phyloP scores from a whole-genome alignment of 2,113 vertebrate genomes.

The Numida meleagris region DNA sequence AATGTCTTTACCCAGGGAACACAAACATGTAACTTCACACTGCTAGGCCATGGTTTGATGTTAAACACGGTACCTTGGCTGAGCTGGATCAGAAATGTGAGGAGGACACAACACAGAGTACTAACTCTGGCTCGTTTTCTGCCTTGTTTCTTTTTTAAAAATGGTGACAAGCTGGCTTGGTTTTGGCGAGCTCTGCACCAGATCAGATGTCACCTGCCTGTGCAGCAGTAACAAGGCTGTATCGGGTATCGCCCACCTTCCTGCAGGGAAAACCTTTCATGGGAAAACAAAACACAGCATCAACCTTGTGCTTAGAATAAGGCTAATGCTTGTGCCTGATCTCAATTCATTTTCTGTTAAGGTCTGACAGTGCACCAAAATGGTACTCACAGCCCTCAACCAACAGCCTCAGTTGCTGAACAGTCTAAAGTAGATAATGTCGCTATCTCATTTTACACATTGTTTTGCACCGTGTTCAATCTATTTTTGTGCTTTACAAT shows the following conservation, averaged over 20 bases:
- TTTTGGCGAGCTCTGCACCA: not conserved
- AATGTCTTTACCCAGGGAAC: not conserved
- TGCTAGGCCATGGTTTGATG: rapidly evolving
- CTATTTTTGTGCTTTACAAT: not conserved
- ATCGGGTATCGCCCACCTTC: not conserved
- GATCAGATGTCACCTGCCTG: not conserved
- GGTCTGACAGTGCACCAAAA: not conserved
- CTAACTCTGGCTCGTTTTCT: not conserved
- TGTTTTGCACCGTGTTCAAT: not conserved
- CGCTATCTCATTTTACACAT: rapidly evolving
- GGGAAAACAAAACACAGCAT: not conserved
- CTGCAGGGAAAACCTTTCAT: not conserved
- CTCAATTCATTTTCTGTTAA: not conserved
- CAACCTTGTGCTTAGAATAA: not conserved
- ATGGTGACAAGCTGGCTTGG: not conserved
- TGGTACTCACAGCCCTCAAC: not conserved
- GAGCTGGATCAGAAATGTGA: not conserved
- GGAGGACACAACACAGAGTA: not conserved
- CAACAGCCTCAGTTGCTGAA: not conserved
- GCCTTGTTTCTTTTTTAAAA: not conserved
- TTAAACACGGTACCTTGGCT: not conserved
- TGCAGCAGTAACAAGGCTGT: not conserved
- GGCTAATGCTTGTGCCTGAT: not conserved
- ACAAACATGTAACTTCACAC: not conserved
- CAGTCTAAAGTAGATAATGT: rapidly evolving